Evolutionary conservation across 2,113 vertebrate species (phyloP).

Genomic region (Alosa alosa): DNA sequence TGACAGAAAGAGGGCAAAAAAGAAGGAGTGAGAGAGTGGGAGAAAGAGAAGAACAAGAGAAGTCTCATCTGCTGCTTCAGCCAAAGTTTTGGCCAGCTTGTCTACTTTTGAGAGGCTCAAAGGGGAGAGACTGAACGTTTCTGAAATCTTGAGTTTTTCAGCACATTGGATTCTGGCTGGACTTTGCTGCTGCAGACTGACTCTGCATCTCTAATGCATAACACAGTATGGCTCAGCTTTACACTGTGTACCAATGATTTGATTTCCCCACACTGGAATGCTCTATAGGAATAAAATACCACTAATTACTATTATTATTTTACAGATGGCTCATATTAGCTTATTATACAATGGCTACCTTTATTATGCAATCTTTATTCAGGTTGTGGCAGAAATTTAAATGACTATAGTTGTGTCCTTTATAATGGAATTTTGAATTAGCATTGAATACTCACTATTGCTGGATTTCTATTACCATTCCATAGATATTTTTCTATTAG

Average conservation of each 20-base stretch:
- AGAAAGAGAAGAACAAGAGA: background rate
- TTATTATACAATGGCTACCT: background rate
- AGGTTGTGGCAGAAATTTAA: background rate
- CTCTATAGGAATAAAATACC: slow-evolving; percentile 5
- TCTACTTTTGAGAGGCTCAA: background rate
- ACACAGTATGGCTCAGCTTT: background rate
- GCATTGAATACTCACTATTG: background rate
- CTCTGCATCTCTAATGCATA: background rate
- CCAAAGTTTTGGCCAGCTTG: background rate
- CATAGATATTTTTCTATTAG: background rate
- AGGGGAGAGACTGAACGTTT: background rate
- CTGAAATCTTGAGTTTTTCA: background rate
- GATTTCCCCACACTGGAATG: background rate
- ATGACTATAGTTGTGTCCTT: background rate
- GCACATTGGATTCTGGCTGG: background rate
- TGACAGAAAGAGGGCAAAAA: background rate
- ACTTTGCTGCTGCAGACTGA: background rate
- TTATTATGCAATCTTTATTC: background rate
- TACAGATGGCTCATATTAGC: background rate
- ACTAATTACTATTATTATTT: background rate
- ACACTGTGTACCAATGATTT: background rate
- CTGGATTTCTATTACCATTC: background rate
- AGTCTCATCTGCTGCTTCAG: background rate
- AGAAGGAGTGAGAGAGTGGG: background rate
- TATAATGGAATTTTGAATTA: background rate